These are phyloP conservation scores for Ophioderma brevispina DNA, from an alignment of 35 echinoderm and acorn worm species.

Conservation along the genomic window DNA sequence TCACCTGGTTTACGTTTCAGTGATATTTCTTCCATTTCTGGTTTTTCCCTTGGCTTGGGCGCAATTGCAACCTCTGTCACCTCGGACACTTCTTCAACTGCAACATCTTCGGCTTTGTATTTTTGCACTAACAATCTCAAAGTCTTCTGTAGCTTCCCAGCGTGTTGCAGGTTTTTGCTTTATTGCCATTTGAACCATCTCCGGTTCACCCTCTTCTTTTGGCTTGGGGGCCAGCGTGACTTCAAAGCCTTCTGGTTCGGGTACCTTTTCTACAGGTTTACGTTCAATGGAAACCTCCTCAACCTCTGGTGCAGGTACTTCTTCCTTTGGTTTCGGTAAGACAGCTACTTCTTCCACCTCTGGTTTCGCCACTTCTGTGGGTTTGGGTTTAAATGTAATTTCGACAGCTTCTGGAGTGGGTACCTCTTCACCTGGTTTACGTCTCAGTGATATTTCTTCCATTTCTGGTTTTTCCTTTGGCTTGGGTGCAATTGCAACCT, in stretches of 20 bases:
- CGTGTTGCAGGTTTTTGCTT: neutral
- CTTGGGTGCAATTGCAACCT: constrained; percentile 29
- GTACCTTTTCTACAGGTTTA: neutral
- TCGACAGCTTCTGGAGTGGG: neutral
- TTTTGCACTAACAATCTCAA: neutral
- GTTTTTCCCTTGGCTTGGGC: too few species aligned
- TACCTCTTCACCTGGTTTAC: neutral
- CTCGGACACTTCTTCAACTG: neutral
- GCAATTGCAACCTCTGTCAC: neutral
- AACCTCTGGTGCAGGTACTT: neutral
- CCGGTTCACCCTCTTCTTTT: too few species aligned
- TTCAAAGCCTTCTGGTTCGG: neutral
- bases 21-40: too few species aligned
- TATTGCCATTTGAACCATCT: neutral
- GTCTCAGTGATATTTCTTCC: neutral
- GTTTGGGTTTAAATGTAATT: neutral
- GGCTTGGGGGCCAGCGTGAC: constrained; percentile 1
- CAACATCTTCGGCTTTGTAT: neutral
- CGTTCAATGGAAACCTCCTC: neutral
- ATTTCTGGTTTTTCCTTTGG: constrained; percentile 48
- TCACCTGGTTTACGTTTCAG: neutral
- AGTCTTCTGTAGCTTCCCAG: neutral
- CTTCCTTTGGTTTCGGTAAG: neutral
- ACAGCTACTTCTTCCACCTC: neutral
- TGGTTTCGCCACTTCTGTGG: neutral